A percentile compares a stretch with the other conserved stretches of the same genome.
These are phyloP conservation scores for Lasiurus cinereus DNA, from an alignment of 2,113 vertebrate species.

Conservation along the genomic window DNA sequence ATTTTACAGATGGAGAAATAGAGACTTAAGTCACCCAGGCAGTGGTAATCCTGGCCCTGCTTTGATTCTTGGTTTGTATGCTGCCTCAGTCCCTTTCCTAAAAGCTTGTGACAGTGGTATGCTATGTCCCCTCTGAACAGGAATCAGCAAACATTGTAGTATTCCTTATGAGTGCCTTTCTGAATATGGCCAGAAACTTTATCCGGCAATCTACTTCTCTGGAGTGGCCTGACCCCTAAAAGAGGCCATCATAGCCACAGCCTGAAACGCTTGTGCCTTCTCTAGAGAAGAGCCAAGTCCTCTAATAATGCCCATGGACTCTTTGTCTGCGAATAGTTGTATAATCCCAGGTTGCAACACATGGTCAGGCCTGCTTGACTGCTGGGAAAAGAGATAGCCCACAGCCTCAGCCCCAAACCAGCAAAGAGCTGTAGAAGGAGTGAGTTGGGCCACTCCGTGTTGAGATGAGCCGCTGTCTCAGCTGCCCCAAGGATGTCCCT, in stretches of 20 bases:
- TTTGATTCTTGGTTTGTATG: neutral
- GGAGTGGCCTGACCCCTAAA: neutral
- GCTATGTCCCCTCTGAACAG: neutral
- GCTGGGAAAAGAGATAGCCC: neutral
- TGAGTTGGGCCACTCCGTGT: neutral
- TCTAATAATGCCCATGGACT: fast-evolving
- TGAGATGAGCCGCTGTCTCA: neutral
- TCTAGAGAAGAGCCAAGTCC: neutral
- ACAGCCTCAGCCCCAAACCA: neutral
- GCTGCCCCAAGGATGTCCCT: neutral
- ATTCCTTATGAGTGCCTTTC: neutral
- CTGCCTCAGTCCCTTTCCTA: neutral
- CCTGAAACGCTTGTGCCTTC: fast-evolving
- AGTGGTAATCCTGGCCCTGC: neutral
- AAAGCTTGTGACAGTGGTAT: neutral
- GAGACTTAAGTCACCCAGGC: neutral
- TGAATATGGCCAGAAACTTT: neutral
- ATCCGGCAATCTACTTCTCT: neutral
- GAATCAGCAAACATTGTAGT: neutral
- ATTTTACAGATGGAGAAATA: neutral
- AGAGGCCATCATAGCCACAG: too few relatives aligned
- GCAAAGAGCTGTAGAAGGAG: neutral
- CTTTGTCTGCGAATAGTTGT: neutral
- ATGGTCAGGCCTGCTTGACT: neutral
- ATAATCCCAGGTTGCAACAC: neutral